Base-by-base conservation (phyloP, 2,113 vertebrate species). In the Corydoras sp. region DNA sequence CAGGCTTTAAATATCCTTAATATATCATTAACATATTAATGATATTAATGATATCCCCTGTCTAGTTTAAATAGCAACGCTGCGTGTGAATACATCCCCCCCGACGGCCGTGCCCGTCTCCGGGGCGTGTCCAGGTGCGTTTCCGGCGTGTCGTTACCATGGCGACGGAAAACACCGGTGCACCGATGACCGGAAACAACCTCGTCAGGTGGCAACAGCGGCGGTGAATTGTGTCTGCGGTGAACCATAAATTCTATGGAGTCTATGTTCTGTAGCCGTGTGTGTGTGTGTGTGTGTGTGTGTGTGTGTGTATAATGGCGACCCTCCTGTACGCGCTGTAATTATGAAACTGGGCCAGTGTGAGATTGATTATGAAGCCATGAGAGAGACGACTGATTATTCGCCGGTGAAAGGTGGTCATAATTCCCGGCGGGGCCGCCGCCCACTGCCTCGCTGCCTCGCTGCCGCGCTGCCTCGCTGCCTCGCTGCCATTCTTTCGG, bases 281-380 rank as follows among this genome's bases (percentile, higher is more conserved):
- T 60, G 61, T 30, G 29, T 29, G 65, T 62, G 48, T 68, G 55
- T 24, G 55, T 29, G 35, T 49, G 62, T 54, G 59, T 50, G 68
- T 35, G 65, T 69, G n/a, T 32, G 56, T 3, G 58, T 12, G 58
- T 76, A 58, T 76, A 69, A 72, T 63, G 65, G 53, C 58, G 43
- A 69, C 65, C 75, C 75, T 76, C 75, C 75, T 71, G 60, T 76
- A 65, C 58, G 51, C 69, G 68, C 64, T 62, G 71, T 77, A 80
- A 80, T 77, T 80, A 77, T 70, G 72, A 63, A 73, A 74, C 68
- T 74, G 65, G 75, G 72, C 78, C 72, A 64, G 72, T 77, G 78
- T 76, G 78, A 80, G 78, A 80, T 80, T 77, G 78, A 80, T 80
- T 74, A 69, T 71, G 69, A 70, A 53, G 76, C 68, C 66, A 65